Base-by-base conservation (phyloP, 2,888 invertebrate genomes). In the Buathra laborator region DNA sequence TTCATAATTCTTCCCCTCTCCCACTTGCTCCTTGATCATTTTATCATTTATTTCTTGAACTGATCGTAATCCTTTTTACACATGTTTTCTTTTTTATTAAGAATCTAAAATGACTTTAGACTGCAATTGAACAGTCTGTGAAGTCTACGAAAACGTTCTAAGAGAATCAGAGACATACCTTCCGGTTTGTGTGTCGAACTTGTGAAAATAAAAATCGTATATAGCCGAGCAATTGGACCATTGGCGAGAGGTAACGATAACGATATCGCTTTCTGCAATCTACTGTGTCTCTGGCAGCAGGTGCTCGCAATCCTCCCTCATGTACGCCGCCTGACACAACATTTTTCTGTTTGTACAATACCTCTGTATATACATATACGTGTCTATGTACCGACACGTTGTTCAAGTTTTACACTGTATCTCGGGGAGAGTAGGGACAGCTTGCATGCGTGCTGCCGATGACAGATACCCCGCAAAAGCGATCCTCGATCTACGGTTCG, bases 251-350 rank as follows among this genome's bases (percentile, higher is more conserved):
- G 67, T 48, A 70, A 74, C 81, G 77, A 84, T 78, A 78, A 78
- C 81, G 77, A 78, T 81, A 59, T 84, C 81, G 67, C 43, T 62
- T 37, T 56, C 46, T 68, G 68, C 77, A 72, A 81, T 81, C 81
- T 62, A 70, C 62, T 78, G 84, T 77, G 68, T 74, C 53, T 74
- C 43, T 74, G 32, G 76, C 77, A 78, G 67, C 64, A 81, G 77
- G 75, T 78, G 72, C 77, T 51, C 32, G 64, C 71, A 64, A 79
- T 66, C 59, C 48, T 62, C 37, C 37, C 59, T 72, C 53, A 53
- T 77, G 46, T 62, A 43, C 43, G 46, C 44, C 71, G 53, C 77
- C 67, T 51, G 84, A 75, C 48, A 51, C 75, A 68, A 81, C 68
- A 68, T 56, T 81, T 75, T 81, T 81, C 64, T 67, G 59, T 46